Percentiles rank a stretch among this genome's conserved stretches.
Evolutionary conservation across 2,797 vertebrate genomes (phyloP).

Genomic region (Lutjanus campechanus): DNA sequence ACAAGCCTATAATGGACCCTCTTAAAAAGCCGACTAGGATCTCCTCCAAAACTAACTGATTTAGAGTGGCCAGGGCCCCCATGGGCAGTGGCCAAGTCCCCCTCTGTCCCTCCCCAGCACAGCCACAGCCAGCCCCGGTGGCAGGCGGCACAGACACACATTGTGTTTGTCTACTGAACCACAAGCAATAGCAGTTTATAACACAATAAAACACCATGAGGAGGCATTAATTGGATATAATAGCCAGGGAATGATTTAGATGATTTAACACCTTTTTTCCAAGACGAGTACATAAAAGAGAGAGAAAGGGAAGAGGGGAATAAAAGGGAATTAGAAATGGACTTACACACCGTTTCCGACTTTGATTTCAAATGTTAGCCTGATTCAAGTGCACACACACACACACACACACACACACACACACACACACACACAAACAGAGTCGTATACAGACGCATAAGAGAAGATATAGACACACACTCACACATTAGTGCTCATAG

Average conservation of each 20-base stretch:
- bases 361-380: constrained; percentile 48
- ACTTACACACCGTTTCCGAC: constrained; percentile 58
- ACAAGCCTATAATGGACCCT: constrained; percentile 89
- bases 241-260: constrained; percentile 88
- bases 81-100: constrained; percentile 84
- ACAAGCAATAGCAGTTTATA: constrained; percentile 93
- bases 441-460: no score
- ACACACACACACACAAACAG: neutral
- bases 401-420: constrained; percentile 11
- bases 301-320: constrained; percentile 70
- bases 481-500: neutral
- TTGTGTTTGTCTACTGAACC: constrained; percentile 95
- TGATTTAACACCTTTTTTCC: constrained; percentile 87
- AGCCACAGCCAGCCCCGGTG: constrained; percentile 82
- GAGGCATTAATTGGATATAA: constrained; percentile 95
- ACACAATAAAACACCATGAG: constrained; percentile 94
- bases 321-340: constrained; percentile 71
- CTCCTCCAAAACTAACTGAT: constrained; percentile 91
- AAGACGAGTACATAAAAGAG: constrained; percentile 74
- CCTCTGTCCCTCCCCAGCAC: constrained; percentile 77
- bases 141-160: constrained; percentile 87
- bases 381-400: constrained; percentile 15
- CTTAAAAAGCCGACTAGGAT: constrained; percentile 88
- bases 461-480: constrained; percentile 13
- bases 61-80: constrained; percentile 83